These are phyloP conservation scores for Mystacides longicornis DNA, from an alignment of 2,888 invertebrate genomes.

Conservation along the genomic window DNA sequence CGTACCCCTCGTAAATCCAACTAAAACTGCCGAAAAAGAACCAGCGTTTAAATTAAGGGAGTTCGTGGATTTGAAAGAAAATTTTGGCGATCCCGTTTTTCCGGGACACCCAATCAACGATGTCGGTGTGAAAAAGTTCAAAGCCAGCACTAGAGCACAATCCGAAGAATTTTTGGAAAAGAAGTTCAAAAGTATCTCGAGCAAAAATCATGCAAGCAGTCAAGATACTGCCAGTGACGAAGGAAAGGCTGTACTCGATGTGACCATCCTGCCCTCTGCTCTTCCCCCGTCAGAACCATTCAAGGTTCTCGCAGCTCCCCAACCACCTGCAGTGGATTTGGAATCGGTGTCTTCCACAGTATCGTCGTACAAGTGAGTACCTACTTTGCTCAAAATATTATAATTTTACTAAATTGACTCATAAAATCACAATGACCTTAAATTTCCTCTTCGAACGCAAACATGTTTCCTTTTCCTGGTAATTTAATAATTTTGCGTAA, in stretches of 20 bases:
- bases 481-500: too few relatives aligned
- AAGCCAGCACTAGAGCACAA: slow-evolving; percentile 17
- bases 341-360: slow-evolving; percentile 20
- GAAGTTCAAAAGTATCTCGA: slow-evolving; percentile 19
- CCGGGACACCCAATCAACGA: slow-evolving; percentile 10
- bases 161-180: slow-evolving; percentile 19
- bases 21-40: slow-evolving; percentile 7
- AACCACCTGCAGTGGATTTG: slow-evolving; percentile 11
- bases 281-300: slow-evolving; percentile 12
- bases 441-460: background rate
- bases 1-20: background rate
- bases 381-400: background rate
- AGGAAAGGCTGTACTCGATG: background rate
- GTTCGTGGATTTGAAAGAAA: slow-evolving; percentile 9
- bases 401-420: too few relatives aligned
- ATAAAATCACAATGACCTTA: too few relatives aligned
- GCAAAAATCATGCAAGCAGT: slow-evolving; percentile 10
- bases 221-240: slow-evolving; percentile 1
- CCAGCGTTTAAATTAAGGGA: slow-evolving; percentile 13
- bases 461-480: background rate
- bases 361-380: slow-evolving; percentile 23
- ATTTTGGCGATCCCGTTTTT: slow-evolving; percentile 6
- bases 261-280: background rate
- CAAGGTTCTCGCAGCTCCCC: slow-evolving; percentile 11
- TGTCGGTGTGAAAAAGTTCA: slow-evolving; percentile 12